These are phyloP conservation scores for roundworm (Caenorhabditis elegans) DNA, from an alignment of 1,140 invertebrate genomes.

Conservation along the genomic window WBcel235 BX284605.5:13562001-13562500, in stretches of 20 bases:
- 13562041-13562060: not conserved
- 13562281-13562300: constrained; percentile 43
- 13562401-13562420: constrained; percentile 28
- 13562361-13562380: constrained; percentile 45
- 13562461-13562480: not conserved
- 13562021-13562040: not conserved
- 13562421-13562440: not conserved
- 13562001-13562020: constrained; percentile 12
- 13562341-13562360: constrained; percentile 33
- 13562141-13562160: constrained; percentile 50
- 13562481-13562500: constrained; percentile 10
- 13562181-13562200: constrained; percentile 50
- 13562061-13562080: not conserved
- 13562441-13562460: not conserved
- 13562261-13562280: constrained; percentile 44
- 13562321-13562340: not conserved
- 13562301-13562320: not conserved
- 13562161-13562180: constrained; percentile 49
- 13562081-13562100: not conserved
- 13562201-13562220: constrained; percentile 46
- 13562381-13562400: constrained; percentile 38
- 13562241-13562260: constrained; percentile 40
- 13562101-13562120: constrained; percentile 41
- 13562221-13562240: constrained; percentile 31
- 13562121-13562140: constrained; percentile 50